Evolutionary conservation across 2,888 invertebrate genomes (phyloP), one percentile per base, ranked within the genome.

Genomic region (Auanema sp.): DNA sequence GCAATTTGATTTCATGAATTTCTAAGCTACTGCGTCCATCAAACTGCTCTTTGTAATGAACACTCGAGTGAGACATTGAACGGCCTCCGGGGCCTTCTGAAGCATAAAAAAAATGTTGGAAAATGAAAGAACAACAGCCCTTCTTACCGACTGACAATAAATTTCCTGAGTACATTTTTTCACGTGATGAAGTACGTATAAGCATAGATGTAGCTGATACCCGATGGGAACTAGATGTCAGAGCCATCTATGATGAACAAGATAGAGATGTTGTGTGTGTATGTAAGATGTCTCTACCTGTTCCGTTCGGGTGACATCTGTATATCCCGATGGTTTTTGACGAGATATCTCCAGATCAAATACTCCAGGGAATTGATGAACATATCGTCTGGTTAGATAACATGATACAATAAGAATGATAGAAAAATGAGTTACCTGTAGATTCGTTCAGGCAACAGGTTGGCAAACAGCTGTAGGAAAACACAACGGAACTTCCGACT

Each of bases 401-500:
- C n/a, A n/a, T n/a, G n/a, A n/a, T n/a, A n/a, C n/a, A n/a, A n/a
- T n/a, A n/a, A n/a, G n/a, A n/a, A n/a, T n/a, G n/a, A n/a, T n/a
- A n/a, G n/a, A n/a, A n/a, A n/a, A n/a, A n/a, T n/a, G n/a, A n/a
- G n/a, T n/a, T 12, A 76, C 76, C 67, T 58, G 41, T 65, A 58
- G 14, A 76, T 65, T 40, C 59, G 64, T 21, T 64, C 63, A 1
- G 76, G 76, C 11, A 80, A 57, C 41, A 68, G 71, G 11, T 75
- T 65, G 53, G 74, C 66, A 61, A 81, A 71, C 42, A 81, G 69
- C 59, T 81, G 78, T 33, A 81, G 68, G 73, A 81, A 81, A 24
- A 81, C 81, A 21, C 69, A 70, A n/a, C 81, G 75, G 64, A 81
- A 82, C 67, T 82, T 83, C 43, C 82, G 68, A 21, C 76, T 76